Evolutionary conservation across 2,797 vertebrate species (phyloP).

Genomic region (Etheostoma nigrum): DNA sequence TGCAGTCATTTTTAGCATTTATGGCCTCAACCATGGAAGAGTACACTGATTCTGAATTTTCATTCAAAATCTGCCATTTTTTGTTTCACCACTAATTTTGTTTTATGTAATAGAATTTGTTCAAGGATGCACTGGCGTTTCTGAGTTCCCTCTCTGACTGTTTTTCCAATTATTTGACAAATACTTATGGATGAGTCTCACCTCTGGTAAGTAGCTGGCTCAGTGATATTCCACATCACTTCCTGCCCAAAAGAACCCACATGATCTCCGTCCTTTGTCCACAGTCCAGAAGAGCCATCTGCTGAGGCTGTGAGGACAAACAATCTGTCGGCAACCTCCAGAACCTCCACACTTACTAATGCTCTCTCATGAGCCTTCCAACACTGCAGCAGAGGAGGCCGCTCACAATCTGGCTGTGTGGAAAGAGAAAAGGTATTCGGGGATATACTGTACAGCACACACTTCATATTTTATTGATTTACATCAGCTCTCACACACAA

Average conservation of each 20-base stretch:
- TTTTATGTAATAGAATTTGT: neutral
- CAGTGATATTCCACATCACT: conserved; percentile 65
- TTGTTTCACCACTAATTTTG: conserved; percentile 6
- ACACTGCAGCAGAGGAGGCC: conserved; percentile 59
- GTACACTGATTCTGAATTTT: neutral
- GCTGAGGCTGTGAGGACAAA: conserved; percentile 67
- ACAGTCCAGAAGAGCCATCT: conserved; percentile 70
- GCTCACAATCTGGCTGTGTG: conserved; percentile 41
- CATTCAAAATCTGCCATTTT: neutral
- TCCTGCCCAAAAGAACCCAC: conserved; percentile 75
- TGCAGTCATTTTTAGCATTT: conserved; percentile 35
- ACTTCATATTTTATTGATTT: neutral
- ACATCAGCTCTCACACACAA: conserved; percentile 10
- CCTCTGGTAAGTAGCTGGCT: conserved; percentile 58
- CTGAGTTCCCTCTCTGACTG: neutral
- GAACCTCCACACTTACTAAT: conserved; percentile 61
- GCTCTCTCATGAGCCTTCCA: conserved; percentile 70
- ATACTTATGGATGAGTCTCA: conserved; percentile 23
- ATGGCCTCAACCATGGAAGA: conserved; percentile 18
- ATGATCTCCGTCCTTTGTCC: conserved; percentile 62
- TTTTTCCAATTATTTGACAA: neutral
- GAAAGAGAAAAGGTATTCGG: conserved; percentile 4
- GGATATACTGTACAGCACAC: neutral
- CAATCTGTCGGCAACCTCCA: conserved; percentile 52
- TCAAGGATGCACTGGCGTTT: neutral